phyloP scores from a whole-genome alignment of 2,113 vertebrate genomes.

The Diadophis punctatus region DNA sequence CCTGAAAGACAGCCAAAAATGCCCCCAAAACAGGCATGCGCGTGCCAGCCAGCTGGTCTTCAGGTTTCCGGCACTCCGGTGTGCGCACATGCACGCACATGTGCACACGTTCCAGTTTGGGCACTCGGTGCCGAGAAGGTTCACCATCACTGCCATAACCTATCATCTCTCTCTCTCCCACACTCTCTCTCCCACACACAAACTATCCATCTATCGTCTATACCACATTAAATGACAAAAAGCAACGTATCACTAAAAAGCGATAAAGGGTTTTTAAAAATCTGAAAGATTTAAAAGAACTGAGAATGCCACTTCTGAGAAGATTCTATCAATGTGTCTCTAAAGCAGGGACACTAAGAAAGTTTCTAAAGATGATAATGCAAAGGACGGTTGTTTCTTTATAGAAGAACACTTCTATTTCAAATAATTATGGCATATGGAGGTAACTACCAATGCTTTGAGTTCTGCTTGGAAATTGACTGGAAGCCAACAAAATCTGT shows the following conservation, averaged over 20 bases:
- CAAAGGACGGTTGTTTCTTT: neutral
- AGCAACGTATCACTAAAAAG: neutral
- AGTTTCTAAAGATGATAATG: neutral
- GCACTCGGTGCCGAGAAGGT: no score
- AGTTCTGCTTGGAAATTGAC: neutral
- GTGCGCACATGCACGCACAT: no score
- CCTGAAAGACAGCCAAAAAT: no score
- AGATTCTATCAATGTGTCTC: neutral
- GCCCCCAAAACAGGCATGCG: no score
- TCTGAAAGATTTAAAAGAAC: neutral
- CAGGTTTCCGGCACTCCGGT: no score
- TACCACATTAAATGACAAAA: neutral
- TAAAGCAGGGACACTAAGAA: neutral
- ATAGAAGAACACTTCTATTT: neutral
- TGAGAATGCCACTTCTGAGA: neutral
- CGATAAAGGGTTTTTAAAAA: neutral
- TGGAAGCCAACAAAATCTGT: no score
- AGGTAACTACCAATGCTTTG: neutral
- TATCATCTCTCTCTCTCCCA: neutral
- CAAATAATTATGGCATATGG: neutral
- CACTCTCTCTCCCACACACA: no score
- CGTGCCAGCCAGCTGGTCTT: no score
- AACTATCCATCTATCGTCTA: no score
- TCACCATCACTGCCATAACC: no score
- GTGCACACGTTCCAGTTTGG: no score